These are phyloP conservation scores for Heliocidaris erythrogramma DNA, from an alignment of 35 echinoderm and acorn worm species.

Conservation along the genomic window DNA sequence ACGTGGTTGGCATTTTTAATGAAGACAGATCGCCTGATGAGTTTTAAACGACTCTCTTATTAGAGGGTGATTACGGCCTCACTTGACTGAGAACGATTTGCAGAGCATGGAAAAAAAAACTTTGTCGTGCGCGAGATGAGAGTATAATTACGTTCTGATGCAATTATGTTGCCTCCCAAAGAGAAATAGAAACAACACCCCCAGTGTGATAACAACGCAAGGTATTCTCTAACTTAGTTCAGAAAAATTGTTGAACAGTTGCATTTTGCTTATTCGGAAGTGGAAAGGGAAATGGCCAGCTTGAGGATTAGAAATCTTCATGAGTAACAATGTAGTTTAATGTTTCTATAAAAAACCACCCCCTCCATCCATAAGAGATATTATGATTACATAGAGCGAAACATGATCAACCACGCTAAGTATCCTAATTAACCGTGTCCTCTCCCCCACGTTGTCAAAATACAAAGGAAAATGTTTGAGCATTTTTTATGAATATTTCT, in stretches of 20 bases:
- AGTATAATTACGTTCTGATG: constrained; percentile 43
- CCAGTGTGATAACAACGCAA: not conserved
- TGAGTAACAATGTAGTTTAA: not conserved
- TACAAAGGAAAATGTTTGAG: not conserved
- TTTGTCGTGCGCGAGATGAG: constrained; percentile 41
- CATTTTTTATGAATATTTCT: not conserved
- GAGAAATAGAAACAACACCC: not conserved
- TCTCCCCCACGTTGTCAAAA: not conserved
- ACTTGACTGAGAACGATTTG: constrained; percentile 39
- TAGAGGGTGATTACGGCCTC: constrained; percentile 41
- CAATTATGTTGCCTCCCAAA: constrained; percentile 11
- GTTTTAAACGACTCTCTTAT: constrained; percentile 38
- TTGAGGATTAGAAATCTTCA: not conserved
- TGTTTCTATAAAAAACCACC: not conserved
- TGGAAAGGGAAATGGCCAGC: not conserved
- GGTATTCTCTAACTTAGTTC: not conserved
- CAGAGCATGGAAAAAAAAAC: constrained; percentile 13
- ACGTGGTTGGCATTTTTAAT: constrained; percentile 45
- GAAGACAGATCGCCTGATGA: constrained; percentile 33
- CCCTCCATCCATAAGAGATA: not conserved
- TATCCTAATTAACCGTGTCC: not conserved
- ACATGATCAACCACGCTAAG: not conserved
- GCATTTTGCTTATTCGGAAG: not conserved
- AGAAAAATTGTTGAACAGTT: not conserved
- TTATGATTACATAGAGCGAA: not conserved